Percentiles rank a stretch among this genome's conserved stretches.
These are phyloP conservation scores for cattle (Bos taurus) DNA, from an alignment of 2,113 vertebrate genomes.

Conservation along the genomic window DNA sequence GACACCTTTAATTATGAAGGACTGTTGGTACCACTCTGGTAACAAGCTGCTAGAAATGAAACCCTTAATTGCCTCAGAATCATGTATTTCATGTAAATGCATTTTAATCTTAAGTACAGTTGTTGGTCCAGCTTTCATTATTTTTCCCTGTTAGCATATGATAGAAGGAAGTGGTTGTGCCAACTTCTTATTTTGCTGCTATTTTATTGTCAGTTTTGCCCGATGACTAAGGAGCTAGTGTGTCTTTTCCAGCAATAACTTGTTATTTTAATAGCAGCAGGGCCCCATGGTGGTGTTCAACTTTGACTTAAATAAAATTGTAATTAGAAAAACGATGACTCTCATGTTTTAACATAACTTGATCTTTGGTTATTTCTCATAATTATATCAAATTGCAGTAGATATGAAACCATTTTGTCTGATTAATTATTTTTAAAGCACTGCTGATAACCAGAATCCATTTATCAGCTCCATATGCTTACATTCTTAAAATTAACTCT, in stretches of 20 bases:
- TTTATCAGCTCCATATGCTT: background rate
- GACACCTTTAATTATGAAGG: constrained; percentile 78
- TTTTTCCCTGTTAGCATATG: constrained; percentile 27
- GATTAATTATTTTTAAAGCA: background rate
- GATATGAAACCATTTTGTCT: background rate
- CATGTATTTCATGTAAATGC: constrained; percentile 57
- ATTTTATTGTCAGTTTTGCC: background rate
- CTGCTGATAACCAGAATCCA: background rate
- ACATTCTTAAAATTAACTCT: background rate
- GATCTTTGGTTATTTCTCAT: background rate
- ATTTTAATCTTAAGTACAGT: constrained; percentile 57
- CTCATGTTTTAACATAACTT: background rate
- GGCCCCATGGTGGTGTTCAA: background rate
- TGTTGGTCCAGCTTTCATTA: constrained; percentile 25
- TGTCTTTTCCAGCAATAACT: background rate
- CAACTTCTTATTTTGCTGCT: background rate
- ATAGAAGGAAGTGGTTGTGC: constrained; percentile 10
- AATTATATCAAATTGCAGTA: background rate
- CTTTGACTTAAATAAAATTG: constrained; percentile 1
- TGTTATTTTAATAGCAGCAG: background rate
- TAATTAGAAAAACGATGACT: background rate
- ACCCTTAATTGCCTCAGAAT: constrained; percentile 68
- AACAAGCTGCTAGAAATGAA: constrained; percentile 74
- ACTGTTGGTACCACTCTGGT: constrained; percentile 66
- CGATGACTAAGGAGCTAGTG: background rate